Base-by-base conservation (phyloP, 2,888 invertebrate genomes). In the Brassicogethes aeneus region DNA sequence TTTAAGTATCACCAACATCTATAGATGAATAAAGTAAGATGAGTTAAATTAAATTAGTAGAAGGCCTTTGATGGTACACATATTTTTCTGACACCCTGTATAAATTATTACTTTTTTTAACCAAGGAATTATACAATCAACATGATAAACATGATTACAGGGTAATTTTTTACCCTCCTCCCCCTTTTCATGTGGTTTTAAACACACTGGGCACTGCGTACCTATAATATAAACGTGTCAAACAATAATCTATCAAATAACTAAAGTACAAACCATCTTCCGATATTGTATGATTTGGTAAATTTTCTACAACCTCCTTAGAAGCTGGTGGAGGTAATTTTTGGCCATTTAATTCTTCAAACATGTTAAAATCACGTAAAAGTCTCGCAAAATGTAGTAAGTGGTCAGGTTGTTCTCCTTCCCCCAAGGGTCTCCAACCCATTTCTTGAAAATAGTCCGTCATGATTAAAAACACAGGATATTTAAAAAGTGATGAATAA, bases 381-480 rank as follows among this genome's bases (percentile, higher is more conserved):
- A 81, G 73, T 52, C 85, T 72, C 14, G 83, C 85, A 2, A 79
- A 65, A 64, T 82, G 79, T 10, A 23, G 23, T 7, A 7, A 23
- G 23, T 23, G 5, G 64, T 85, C 75, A 16, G 85, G 84, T 39
- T 75, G 69, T 59, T 89, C 82, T 10, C 85, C 85, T 14, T 84
- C 80, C 29, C 73, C 75, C 16, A 89, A 70, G 34, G 89, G 88
- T 45, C 75, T 73, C 77, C 86, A 86, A 31, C 87, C 83, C 79
- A 90, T 83, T 73, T 92, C 91, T 55, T 87, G 81, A 67, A 87
- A 91, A 69, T 91, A 91, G 56, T 84, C 85, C 41, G 88, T 80
- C 90, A 91, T 86, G n/a, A n/a, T n/a, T n/a, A n/a, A n/a, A n/a
- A n/a, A n/a, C n/a, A n/a, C n/a, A n/a, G n/a, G n/a, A n/a, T n/a